Conservation (phyloP, 2,888 invertebrate species). For the Tribolium freemani region DNA sequence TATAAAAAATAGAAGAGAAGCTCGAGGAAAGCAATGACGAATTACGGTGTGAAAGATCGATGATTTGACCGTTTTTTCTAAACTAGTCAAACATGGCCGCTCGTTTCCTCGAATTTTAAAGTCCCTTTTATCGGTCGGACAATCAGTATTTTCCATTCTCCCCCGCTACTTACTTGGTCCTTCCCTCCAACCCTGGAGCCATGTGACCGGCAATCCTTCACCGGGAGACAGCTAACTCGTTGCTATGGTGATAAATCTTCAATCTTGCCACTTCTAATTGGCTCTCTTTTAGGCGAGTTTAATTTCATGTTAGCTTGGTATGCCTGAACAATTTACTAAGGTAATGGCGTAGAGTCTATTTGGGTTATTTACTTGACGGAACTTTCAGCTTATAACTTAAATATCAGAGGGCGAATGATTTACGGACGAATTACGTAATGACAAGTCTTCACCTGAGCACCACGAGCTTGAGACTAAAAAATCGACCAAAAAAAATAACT, state of each 20-base stretch:
- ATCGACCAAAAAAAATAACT: slow-evolving; percentile 37
- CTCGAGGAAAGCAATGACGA: not conserved
- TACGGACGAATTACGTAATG: slow-evolving; percentile 18
- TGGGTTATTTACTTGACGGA: slow-evolving; percentile 38
- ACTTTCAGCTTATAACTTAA: slow-evolving; percentile 25
- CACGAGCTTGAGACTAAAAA: not conserved
- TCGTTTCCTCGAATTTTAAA: slow-evolving; percentile 61
- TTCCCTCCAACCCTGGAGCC: slow-evolving; percentile 54
- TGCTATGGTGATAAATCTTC: slow-evolving; percentile 69
- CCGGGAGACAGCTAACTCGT: slow-evolving; percentile 66
- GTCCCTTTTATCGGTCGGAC: slow-evolving; percentile 57
- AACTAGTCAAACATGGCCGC: slow-evolving; percentile 54
- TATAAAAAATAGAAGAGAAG: not conserved
- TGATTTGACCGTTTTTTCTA: not conserved
- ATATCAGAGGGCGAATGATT: slow-evolving; percentile 16
- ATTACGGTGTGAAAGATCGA: not conserved
- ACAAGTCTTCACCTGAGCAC: not conserved
- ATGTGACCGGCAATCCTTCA: slow-evolving; percentile 68
- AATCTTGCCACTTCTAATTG: slow-evolving; percentile 69
- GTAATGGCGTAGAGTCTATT: slow-evolving; percentile 53
- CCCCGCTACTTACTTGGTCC: slow-evolving; percentile 46
- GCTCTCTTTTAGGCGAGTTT: slow-evolving; percentile 67
- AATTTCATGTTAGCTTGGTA: slow-evolving; percentile 63
- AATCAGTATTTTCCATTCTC: slow-evolving; percentile 57
- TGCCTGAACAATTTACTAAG: slow-evolving; percentile 58